These are phyloP conservation scores for Atherix ibis DNA, from an alignment of 2,888 invertebrate genomes.

Conservation along the genomic window DNA sequence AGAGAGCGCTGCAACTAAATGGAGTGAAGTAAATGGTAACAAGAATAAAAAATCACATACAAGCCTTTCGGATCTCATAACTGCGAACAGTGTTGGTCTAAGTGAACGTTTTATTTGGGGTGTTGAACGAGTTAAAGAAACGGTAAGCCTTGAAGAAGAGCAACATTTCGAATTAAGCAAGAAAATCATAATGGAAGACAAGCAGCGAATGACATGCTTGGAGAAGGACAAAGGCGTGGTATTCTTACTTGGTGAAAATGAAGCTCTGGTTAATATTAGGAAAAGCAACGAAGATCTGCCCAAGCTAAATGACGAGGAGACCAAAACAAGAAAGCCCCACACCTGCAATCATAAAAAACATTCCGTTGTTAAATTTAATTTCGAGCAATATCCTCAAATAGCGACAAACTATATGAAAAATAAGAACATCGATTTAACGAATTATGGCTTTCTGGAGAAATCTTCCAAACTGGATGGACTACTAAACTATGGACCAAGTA, in stretches of 20 bases:
- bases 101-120: slow-evolving; percentile 30
- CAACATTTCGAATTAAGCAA: slow-evolving; percentile 23
- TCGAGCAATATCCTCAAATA: slow-evolving; percentile 57
- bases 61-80: slow-evolving; percentile 29
- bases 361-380: slow-evolving; percentile 58
- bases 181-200: slow-evolving; percentile 20
- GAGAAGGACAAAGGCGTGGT: slow-evolving; percentile 35
- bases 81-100: slow-evolving; percentile 27
- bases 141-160: slow-evolving; percentile 25
- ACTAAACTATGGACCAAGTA: slow-evolving; percentile 35
- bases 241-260: slow-evolving; percentile 56
- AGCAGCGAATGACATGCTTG: not conserved
- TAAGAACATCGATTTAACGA: slow-evolving; percentile 49
- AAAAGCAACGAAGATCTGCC: slow-evolving; percentile 29
- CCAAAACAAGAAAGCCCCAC: slow-evolving; percentile 12
- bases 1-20: not conserved
- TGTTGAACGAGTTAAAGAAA: slow-evolving; percentile 28
- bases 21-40: not conserved
- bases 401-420: slow-evolving; percentile 60
- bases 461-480: slow-evolving; percentile 37
- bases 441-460: slow-evolving; percentile 42
- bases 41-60: slow-evolving; percentile 16
- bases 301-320: not conserved
- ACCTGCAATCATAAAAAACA: slow-evolving; percentile 41
- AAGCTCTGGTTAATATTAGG: slow-evolving; percentile 48